Evolutionary conservation across 2,113 vertebrate species (phyloP).

Genomic region (Gadus chalcogrammus): DNA sequence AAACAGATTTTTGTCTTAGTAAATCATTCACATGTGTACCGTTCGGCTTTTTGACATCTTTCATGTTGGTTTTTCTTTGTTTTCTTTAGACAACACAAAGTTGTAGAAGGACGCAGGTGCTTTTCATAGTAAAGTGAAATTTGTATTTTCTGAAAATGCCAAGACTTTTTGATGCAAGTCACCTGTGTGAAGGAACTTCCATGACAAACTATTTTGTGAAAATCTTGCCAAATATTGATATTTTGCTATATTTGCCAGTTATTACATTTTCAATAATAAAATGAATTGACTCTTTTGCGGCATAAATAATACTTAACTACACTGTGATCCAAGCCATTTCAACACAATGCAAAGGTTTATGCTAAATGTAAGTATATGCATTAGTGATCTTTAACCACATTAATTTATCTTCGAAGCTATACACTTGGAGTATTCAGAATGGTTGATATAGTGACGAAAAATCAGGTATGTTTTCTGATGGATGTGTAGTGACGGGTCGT

Average conservation of each 20-base stretch:
- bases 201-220: constrained; percentile 78
- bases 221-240: constrained; percentile 78
- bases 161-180: constrained; percentile 84
- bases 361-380: too few species aligned
- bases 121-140: constrained; percentile 76
- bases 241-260: constrained; percentile 84
- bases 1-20: too few species aligned
- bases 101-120: constrained; percentile 77
- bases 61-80: neutral
- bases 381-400: too few species aligned
- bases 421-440: too few species aligned
- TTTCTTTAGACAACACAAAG: neutral
- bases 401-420: too few species aligned
- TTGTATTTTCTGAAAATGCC: constrained; percentile 72
- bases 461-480: too few species aligned
- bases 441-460: too few species aligned
- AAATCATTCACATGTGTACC: constrained; percentile 3
- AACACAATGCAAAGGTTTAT: too few species aligned
- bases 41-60: too few species aligned
- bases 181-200: constrained; percentile 76
- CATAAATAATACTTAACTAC: too few species aligned
- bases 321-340: too few species aligned
- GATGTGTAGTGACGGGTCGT: too few species aligned
- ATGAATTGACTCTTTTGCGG: constrained; percentile 26
- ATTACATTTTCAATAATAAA: constrained; percentile 83